Evolutionary conservation across 2,888 invertebrate genomes (phyloP).

Genomic region (Melinaea marsaeus): DNA sequence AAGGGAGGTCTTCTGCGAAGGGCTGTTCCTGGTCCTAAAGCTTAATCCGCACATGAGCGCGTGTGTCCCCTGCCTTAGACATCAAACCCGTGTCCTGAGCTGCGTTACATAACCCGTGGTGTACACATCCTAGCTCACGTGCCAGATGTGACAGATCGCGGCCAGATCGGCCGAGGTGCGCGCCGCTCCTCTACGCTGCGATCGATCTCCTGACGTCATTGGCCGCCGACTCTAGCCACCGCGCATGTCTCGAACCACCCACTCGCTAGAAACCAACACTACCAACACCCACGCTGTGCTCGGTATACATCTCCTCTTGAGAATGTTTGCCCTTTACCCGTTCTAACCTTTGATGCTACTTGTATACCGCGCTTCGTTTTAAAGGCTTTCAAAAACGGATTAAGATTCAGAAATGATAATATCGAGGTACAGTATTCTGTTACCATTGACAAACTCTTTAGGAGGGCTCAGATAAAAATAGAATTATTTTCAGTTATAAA

Average conservation of each 20-base stretch:
- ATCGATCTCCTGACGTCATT: conserved; percentile 73
- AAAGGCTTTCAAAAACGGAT: conserved; percentile 3
- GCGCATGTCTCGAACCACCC: conserved; percentile 37
- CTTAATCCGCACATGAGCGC: conserved; percentile 96
- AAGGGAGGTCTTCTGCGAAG: conserved; percentile 97
- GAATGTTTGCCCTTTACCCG: background rate
- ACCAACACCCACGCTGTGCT: conserved; percentile 8
- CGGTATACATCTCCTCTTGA: conserved; percentile 37
- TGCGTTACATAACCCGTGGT: conserved; percentile 59
- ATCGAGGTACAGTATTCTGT: conserved; percentile 39
- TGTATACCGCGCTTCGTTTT: conserved; percentile 11
- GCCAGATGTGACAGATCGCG: conserved; percentile 49
- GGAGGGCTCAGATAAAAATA: conserved; percentile 39
- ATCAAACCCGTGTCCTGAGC: conserved; percentile 41
- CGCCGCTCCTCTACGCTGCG: conserved; percentile 41
- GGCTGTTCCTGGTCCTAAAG: conserved; percentile 97
- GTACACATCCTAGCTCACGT: conserved; percentile 48
- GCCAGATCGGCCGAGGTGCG: conserved; percentile 36
- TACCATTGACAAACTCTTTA: conserved; percentile 69
- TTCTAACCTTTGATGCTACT: background rate
- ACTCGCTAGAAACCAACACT: conserved; percentile 27
- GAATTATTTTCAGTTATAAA: conserved; percentile 10
- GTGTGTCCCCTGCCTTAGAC: conserved; percentile 56
- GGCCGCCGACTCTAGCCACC: conserved; percentile 39
- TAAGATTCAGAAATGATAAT: conserved; percentile 35